Base-by-base conservation (phyloP, 2,797 vertebrate species). In the Dipus sagitta region DNA sequence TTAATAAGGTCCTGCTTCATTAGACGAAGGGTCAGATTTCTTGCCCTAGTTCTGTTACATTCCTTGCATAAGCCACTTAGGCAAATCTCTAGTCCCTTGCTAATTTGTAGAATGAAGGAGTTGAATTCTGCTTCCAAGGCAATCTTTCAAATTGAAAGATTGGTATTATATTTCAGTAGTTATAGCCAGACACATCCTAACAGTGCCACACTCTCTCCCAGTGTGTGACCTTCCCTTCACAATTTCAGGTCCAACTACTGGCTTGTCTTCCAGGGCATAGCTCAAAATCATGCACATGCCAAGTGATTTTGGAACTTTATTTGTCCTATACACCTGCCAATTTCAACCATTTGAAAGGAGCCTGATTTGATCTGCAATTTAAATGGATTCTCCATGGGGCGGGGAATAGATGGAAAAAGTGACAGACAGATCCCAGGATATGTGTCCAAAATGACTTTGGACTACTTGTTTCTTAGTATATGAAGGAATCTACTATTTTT, bases 241-340 rank as follows among this genome's bases (percentile, higher is more conserved):
- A 47, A 68, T 64, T 92, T 90, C 76, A 64, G 52, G 58, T 72
- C 89, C 67, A 52, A 87, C 18, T 20, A 32, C 4, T 71, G 80
- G n/a, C 52, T 86, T 74, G 83, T 77, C 30, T 75, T 80, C 68
- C 24, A 65, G 54, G 79, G 30, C 38, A 93, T 72, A 81, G 80
- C 54, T 95, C 70, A 65, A 90, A 93, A 87, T 75, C 78, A 94
- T 0, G 38, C 24, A 70, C 54, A 54, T 91, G 81, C 84, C 65
- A 92, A 83, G 24, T 60, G 90, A 88, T n/a, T 75, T 32, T 70
- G 75, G 82, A 65, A 78, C 58, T 79, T 85, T n/a, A 23, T 23
- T 83, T 76, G 84, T 81, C 65, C 87, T n/a, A 84, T 34, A 70
- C 24, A 77, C 30, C 76, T 67, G 60, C 65, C 70, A 86, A 71